These are phyloP conservation scores for Anarhynchus alexandrinus DNA, from an alignment of 2,113 vertebrate species.

Conservation along the genomic window DNA sequence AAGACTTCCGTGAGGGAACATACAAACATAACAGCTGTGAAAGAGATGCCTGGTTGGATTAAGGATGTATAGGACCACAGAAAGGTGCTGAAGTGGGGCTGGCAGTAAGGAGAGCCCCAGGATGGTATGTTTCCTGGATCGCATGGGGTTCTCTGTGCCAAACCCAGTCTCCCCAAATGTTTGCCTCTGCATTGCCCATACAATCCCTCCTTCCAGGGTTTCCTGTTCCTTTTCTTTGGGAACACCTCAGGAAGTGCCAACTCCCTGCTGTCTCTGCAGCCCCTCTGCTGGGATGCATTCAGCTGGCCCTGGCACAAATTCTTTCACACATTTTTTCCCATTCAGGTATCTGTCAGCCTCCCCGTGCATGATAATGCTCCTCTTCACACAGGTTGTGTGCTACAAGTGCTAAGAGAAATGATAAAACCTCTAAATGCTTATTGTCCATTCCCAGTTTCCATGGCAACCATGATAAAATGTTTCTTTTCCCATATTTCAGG, in stretches of 20 bases:
- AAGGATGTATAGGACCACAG: not conserved
- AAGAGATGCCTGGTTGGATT: not conserved
- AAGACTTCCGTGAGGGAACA: not conserved
- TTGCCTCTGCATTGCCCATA: not conserved
- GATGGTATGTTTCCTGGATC: not conserved
- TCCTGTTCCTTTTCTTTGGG: not conserved
- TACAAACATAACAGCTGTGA: not conserved
- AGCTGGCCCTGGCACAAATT: not conserved
- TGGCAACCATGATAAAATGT: conserved; percentile 4
- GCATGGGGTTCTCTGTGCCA: not conserved
- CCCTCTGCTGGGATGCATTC: not conserved
- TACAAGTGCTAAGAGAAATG: conserved; percentile 15
- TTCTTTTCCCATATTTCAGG: conserved; percentile 24
- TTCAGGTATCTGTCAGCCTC: not conserved
- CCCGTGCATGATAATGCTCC: not conserved
- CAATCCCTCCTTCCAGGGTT: not conserved
- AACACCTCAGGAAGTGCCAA: not conserved
- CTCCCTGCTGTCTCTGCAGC: not conserved
- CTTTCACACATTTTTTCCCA: not conserved
- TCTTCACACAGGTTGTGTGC: not conserved
- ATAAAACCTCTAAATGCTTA: conserved; percentile 17
- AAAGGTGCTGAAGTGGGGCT: not conserved
- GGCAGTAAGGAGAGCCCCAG: not conserved
- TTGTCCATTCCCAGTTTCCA: conserved; percentile 54
- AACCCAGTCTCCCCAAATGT: not conserved